These are phyloP conservation scores for Campoplex nolae DNA, from an alignment of 2,888 invertebrate genomes.

Conservation along the genomic window DNA sequence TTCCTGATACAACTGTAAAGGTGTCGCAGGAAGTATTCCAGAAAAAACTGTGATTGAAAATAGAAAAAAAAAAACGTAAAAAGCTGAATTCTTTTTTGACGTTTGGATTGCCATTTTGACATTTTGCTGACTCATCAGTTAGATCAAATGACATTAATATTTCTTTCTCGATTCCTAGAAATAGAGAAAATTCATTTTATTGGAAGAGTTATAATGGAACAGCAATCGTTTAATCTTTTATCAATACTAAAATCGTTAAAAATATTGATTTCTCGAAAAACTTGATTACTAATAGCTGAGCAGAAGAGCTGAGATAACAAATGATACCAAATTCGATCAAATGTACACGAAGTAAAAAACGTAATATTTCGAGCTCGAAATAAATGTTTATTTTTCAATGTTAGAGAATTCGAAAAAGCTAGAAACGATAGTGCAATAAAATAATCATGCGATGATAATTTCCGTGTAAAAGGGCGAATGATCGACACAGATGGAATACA, in stretches of 20 bases:
- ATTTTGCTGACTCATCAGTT: background rate
- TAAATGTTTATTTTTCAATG: background rate
- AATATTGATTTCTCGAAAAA: no score
- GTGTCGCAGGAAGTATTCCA: background rate
- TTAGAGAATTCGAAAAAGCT: conserved; percentile 8
- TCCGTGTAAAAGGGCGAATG: conserved; percentile 77
- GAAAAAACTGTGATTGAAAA: background rate
- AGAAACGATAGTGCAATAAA: conserved; percentile 71
- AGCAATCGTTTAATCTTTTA: no score
- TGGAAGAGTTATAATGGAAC: background rate
- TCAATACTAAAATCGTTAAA: no score
- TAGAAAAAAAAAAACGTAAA: no score
- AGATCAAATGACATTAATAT: background rate
- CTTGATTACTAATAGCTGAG: no score
- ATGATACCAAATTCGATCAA: no score
- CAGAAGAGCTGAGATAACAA: no score
- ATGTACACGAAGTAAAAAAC: background rate
- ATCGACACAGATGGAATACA: conserved; percentile 63
- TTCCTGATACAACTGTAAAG: background rate
- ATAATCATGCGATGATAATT: conserved; percentile 76
- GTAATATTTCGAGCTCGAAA: background rate
- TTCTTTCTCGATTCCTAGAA: background rate
- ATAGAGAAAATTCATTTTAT: background rate
- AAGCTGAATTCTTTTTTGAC: background rate
- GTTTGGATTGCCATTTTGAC: background rate